Base-by-base conservation (phyloP, 2,797 vertebrate species). In the Coregonus sp. region DNA sequence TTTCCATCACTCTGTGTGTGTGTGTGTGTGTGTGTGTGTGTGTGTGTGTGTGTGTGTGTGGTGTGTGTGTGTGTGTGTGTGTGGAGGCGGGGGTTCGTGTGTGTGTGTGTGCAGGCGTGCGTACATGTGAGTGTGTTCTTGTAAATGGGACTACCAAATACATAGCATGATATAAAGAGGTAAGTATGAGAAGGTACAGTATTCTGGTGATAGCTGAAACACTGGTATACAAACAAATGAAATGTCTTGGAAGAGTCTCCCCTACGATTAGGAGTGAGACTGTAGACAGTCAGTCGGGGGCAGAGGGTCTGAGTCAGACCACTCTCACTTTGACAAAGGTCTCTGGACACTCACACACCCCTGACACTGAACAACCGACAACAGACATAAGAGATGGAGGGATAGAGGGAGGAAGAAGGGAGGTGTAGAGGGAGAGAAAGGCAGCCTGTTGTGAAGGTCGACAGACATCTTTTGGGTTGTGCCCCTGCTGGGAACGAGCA, bases 401-500 rank as follows among this genome's bases (percentile, higher is more conserved):
- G 18, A 67, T 47, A 47, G 9, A 5, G 12, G n/a, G 51, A 16
- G 25, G 35, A 52, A 2, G 33, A 31, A 54, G 12, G 56, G 4
- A 31, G 50, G 56, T 29, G 5, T 25, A 20, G 9, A 70, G 33
- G 47, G 25, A 50, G 47, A 50, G 65, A 77, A 20, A 51, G 18
- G 40, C 3, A 51, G 25, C 14, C 15, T 69, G 20, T 56, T 5
- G 9, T 25, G 20, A 54, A 35, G 66, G 75, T 54, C 12, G 18
- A 56, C 50, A 47, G 71, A 54, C 50, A n/a, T 63, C 40, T 35
- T 65, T 40, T 25, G 51, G 35, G 72, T 56, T 61, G 67, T 35
- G 63, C 29, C 67, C 73, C 56, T 35, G 59, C 29, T 18, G 70
- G 31, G 35, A 68, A 6, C 4, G 51, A 61, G 79, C 56, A 70